These are phyloP conservation scores for Chromoteleia sp. DNA, from an alignment of 2,888 invertebrate genomes.

Conservation along the genomic window DNA sequence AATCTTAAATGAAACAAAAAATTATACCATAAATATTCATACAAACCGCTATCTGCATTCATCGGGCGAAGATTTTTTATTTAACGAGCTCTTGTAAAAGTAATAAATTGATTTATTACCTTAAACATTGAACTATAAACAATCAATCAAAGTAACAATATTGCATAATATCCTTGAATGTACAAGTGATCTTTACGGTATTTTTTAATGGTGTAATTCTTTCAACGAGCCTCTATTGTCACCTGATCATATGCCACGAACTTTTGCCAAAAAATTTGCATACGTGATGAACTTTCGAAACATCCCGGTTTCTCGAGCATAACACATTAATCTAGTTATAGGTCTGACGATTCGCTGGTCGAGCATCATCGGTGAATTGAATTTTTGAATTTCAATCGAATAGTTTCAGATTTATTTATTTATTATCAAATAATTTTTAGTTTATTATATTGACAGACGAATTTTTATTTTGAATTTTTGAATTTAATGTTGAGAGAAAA, in stretches of 20 bases:
- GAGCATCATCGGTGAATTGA: no score
- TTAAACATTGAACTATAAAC: conserved; percentile 41
- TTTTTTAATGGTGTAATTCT: conserved; percentile 4
- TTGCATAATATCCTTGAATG: conserved; percentile 41
- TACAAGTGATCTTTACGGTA: not conserved
- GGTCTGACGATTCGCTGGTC: conserved; percentile 6
- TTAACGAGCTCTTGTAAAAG: not conserved
- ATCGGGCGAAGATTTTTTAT: no score
- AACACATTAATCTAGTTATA: conserved; percentile 31
- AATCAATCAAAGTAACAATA: conserved; percentile 23
- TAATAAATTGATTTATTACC: conserved; percentile 25
- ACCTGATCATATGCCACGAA: not conserved
- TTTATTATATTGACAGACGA: no score
- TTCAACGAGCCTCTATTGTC: conserved; percentile 36
- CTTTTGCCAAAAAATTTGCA: conserved; percentile 27
- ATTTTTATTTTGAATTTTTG: no score
- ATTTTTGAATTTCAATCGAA: no score
- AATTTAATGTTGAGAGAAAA: no score
- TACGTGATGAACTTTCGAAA: conserved; percentile 53
- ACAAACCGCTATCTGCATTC: not conserved
- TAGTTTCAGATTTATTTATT: no score
- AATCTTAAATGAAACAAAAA: no score
- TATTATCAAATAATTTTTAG: no score
- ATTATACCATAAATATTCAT: not conserved
- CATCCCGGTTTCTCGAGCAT: conserved; percentile 46